These are phyloP conservation scores for Chaetophractus vellerosus DNA, from an alignment of 2,797 vertebrate genomes.

Conservation along the genomic window DNA sequence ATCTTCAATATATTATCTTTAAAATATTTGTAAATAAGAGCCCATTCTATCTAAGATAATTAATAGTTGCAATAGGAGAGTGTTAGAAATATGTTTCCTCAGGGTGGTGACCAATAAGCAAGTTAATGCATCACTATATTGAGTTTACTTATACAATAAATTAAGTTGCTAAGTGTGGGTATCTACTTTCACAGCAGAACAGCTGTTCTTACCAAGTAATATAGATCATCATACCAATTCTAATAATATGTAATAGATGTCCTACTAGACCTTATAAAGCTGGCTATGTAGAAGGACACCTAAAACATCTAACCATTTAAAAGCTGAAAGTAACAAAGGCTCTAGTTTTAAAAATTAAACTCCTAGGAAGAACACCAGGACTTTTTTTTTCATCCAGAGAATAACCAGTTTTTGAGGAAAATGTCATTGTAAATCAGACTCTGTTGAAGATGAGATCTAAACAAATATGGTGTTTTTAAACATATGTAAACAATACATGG, in stretches of 20 bases:
- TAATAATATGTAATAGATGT: neutral
- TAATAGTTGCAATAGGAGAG: neutral
- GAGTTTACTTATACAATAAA: constrained; percentile 57
- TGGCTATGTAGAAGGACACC: constrained; percentile 37
- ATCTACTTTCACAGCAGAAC: constrained; percentile 63
- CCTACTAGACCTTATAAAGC: neutral
- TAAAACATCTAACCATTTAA: constrained; percentile 27
- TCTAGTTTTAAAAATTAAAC: constrained; percentile 36
- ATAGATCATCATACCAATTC: neutral
- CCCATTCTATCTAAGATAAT: constrained; percentile 26
- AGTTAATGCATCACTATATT: neutral
- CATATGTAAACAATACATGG: constrained; percentile 15
- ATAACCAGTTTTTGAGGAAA: neutral
- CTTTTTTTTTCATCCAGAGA: neutral
- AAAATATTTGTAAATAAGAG: constrained; percentile 23
- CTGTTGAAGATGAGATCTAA: neutral
- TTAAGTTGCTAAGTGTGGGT: constrained; percentile 10
- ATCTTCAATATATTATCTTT: neutral
- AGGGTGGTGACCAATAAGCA: neutral
- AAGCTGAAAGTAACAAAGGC: constrained; percentile 12
- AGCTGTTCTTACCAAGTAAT: constrained; percentile 32
- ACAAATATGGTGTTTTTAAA: neutral
- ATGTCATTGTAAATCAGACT: neutral
- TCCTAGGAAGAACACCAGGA: neutral
- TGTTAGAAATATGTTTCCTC: constrained; percentile 44